These are phyloP conservation scores for Fundulus diaphanus DNA, from an alignment of 2,797 vertebrate species.

Conservation along the genomic window DNA sequence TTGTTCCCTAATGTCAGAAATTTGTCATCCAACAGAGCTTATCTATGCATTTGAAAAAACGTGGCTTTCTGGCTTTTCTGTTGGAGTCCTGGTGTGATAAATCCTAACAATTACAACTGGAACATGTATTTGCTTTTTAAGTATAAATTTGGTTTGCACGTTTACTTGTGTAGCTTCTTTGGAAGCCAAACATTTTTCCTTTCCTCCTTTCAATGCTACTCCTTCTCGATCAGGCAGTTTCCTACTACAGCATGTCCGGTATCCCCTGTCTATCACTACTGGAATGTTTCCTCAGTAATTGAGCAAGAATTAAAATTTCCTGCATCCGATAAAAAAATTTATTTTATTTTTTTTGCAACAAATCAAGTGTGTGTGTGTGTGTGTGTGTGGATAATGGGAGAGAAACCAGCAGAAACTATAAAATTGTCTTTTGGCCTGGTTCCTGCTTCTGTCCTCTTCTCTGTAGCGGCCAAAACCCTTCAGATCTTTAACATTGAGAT, in stretches of 20 bases:
- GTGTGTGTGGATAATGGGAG: conserved; percentile 1
- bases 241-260: conserved; percentile 67
- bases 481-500: conserved; percentile 99
- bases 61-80: too few species aligned
- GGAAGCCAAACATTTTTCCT: conserved; percentile 13
- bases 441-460: conserved; percentile 39
- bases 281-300: conserved; percentile 69
- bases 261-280: conserved; percentile 62
- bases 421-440: conserved; percentile 41
- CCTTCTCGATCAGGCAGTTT: conserved; percentile 45
- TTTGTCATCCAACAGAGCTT: too few species aligned
- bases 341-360: conserved; percentile 36
- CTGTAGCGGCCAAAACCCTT: conserved; percentile 95
- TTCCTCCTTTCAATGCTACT: background rate
- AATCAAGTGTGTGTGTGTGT: conserved; percentile 5
- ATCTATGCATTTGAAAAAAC: background rate
- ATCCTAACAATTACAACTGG: background rate
- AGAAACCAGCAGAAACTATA: conserved; percentile 27
- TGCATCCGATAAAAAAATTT: conserved; percentile 52
- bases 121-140: background rate
- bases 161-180: conserved; percentile 16
- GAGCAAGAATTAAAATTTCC: conserved; percentile 59
- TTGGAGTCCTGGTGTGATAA: background rate
- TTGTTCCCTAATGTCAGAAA: background rate
- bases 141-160: background rate